Evolutionary conservation across 1,140 invertebrate genomes (phyloP).

Genomic region (Solen grandis): DNA sequence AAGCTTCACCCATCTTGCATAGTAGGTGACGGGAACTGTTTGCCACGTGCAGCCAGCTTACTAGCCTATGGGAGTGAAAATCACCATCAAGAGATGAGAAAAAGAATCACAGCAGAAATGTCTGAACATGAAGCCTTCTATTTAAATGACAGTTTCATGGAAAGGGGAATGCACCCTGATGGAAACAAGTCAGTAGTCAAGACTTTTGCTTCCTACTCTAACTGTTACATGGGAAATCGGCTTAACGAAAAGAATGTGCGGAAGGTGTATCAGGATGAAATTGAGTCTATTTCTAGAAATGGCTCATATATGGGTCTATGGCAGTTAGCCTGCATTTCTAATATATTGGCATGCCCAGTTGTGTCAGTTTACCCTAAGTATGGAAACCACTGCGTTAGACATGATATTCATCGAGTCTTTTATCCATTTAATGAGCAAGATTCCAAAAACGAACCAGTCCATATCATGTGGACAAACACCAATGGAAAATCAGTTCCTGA

Average conservation of each 20-base stretch:
- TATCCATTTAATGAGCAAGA: not conserved
- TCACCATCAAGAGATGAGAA: slow-evolving; percentile 18
- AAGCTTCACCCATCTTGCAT: not conserved
- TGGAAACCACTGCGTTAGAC: not conserved
- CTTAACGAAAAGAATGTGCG: not conserved
- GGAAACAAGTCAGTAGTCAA: not conserved
- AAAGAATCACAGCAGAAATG: slow-evolving; percentile 1
- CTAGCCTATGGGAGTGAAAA: slow-evolving; percentile 5
- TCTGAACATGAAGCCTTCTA: slow-evolving; percentile 5
- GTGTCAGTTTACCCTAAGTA: slow-evolving; percentile 19
- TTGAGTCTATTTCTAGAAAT: slow-evolving; percentile 1
- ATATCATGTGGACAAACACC: slow-evolving; percentile 14
- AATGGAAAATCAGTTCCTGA: not conserved
- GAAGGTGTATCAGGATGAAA: not conserved
- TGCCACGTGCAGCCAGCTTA: slow-evolving; percentile 16
- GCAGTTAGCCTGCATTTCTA: slow-evolving; percentile 13
- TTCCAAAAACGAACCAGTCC: not conserved
- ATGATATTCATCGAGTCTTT: slow-evolving; percentile 4
- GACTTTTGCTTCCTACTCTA: slow-evolving; percentile 14
- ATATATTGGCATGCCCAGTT: not conserved
- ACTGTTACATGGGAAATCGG: not conserved
- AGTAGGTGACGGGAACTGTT: slow-evolving; percentile 22
- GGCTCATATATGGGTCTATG: slow-evolving; percentile 17
- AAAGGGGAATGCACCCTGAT: not conserved
- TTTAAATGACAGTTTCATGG: slow-evolving; percentile 1